phyloP scores from a whole-genome alignment of 2,113 vertebrate genomes.

The Actenoides lindsayi region DNA sequence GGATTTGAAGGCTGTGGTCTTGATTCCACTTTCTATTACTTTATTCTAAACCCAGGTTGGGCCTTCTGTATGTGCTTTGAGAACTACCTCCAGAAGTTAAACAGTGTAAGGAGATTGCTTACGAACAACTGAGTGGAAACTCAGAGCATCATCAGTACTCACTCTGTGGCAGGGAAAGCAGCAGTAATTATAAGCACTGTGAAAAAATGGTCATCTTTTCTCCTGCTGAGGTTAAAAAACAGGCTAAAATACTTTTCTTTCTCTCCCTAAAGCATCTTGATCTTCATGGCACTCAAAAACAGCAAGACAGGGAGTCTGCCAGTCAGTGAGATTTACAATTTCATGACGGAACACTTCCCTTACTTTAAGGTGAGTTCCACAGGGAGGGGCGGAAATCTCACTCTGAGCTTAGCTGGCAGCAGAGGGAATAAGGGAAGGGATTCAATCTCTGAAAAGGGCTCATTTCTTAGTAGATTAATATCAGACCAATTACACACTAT shows the following conservation, averaged over 20 bases:
- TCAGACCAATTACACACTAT: background rate
- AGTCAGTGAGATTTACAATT: constrained; percentile 99
- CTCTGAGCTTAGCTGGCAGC: background rate
- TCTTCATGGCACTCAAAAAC: constrained; percentile 98
- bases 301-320: constrained; percentile 96
- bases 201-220: background rate
- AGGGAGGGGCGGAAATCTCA: background rate
- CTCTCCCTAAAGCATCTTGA: constrained; percentile 88
- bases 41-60: background rate
- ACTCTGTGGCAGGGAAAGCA: background rate
- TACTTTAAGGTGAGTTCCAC: constrained; percentile 93
- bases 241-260: constrained; percentile 2
- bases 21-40: background rate
- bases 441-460: background rate
- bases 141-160: background rate
- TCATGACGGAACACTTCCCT: constrained; percentile 98
- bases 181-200: background rate
- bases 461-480: background rate
- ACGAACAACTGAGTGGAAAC: background rate
- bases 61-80: background rate
- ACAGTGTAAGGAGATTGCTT: background rate
- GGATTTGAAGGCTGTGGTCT: background rate
- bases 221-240: background rate
- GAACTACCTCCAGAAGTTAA: background rate
- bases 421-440: background rate